Conservation (phyloP, 2,113 vertebrate genomes). For the Elanus axillaris region DNA sequence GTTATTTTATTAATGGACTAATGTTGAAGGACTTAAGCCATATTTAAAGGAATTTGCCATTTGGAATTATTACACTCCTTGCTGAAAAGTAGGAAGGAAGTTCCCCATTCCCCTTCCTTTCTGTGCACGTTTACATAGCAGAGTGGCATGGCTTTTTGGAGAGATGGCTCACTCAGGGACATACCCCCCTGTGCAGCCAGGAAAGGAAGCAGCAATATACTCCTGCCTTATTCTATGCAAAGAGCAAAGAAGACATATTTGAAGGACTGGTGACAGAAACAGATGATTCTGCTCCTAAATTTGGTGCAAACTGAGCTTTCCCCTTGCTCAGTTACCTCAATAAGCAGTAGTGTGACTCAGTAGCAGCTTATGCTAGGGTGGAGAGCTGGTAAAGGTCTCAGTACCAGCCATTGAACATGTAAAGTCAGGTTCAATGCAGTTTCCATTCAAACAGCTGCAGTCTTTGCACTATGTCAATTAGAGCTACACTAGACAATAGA, state of each 20-base stretch:
- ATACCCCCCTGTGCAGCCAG: background rate
- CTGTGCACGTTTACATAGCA: background rate
- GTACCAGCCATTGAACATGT: background rate
- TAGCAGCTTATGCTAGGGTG: fast-evolving
- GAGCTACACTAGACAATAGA: background rate
- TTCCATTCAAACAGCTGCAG: background rate
- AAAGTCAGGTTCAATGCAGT: background rate
- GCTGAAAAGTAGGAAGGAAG: background rate
- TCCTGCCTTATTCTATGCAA: background rate
- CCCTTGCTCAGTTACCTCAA: background rate
- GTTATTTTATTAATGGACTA: background rate
- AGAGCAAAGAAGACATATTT: background rate
- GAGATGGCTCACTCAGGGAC: background rate
- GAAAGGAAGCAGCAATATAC: background rate
- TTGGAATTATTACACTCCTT: background rate
- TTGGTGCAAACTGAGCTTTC: background rate
- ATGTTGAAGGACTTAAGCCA: background rate
- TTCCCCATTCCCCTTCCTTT: background rate
- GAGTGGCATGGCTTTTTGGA: background rate
- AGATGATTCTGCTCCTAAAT: background rate
- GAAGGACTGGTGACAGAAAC: background rate
- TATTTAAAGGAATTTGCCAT: background rate
- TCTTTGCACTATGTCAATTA: background rate
- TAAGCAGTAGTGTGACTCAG: background rate
- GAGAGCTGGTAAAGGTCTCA: background rate